Evolutionary conservation across 2,113 vertebrate genomes (phyloP), one percentile per base, ranked within the genome.

Genomic region (Cynocephalus volans): DNA sequence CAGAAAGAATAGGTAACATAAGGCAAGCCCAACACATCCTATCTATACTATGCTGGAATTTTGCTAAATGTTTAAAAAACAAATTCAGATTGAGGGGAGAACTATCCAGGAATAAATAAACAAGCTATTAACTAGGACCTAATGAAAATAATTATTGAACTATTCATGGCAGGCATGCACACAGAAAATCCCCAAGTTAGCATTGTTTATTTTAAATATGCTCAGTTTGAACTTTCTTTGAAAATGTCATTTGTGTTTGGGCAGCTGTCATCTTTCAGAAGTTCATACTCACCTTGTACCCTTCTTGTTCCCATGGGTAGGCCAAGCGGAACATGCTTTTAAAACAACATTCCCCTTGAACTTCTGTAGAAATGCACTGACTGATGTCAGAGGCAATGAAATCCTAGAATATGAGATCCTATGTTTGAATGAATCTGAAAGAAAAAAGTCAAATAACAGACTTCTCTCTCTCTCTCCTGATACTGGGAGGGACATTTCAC

Each of bases 181-280:
- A 80, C 12, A 84, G 73, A 90, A 86, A 81, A 94, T 33, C 6
- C 21, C 18, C 56, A 69, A 11, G 1, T 65, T 62, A 67, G 45
- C 26, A 23, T 0, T 86, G 58, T 84, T n/a, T 24, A 48, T 89
- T 88, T 93, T 80, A 96, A 97, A 90, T 48, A 77, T 10, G 7
- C 36, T 93, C 11, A 5, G 48, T 73, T 36, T 96, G 56, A 95
- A 88, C 23, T 95, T 56, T 84, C 67, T 95, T 94, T 79, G 62
- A 93, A 96, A 93, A 90, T 56, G 67, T 4, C 64, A 75, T 13
- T 95, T 82, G 60, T 93, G 58, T 95, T 93, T 93, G 48, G 96
- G 75, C 72, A 96, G 73, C 77, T 96, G 73, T 87, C 88, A 89
- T 83, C 72, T 72, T 50, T 95, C 28, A 87, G 8, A 94, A 88